These are phyloP conservation scores for Thyatira batis DNA, from an alignment of 2,888 invertebrate genomes.

Conservation along the genomic window DNA sequence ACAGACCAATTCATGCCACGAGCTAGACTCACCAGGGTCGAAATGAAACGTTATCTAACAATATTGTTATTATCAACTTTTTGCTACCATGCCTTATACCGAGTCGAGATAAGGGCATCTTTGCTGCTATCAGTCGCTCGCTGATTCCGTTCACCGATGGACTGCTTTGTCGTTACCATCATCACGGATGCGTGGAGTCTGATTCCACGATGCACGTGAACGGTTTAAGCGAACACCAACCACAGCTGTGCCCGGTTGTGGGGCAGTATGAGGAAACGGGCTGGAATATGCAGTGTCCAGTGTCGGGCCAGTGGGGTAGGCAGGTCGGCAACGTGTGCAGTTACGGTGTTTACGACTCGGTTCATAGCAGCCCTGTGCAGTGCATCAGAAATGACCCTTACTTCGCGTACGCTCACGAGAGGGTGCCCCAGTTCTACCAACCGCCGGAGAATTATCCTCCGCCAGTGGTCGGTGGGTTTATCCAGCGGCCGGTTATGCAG, in stretches of 20 bases:
- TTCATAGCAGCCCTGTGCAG: conserved; percentile 48
- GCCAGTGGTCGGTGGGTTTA: conserved; percentile 28
- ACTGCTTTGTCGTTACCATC: conserved; percentile 50
- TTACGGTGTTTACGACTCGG: conserved; percentile 45
- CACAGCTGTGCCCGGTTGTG: conserved; percentile 54
- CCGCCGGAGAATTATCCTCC: conserved; percentile 39
- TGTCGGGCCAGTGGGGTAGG: conserved; percentile 56
- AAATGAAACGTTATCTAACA: conserved; percentile 58
- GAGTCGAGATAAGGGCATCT: conserved; percentile 71
- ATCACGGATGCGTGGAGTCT: conserved; percentile 31
- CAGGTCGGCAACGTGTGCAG: conserved; percentile 45
- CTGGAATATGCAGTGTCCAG: conserved; percentile 65
- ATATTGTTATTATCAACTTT: conserved; percentile 67
- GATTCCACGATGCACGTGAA: conserved; percentile 60
- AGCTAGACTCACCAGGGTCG: conserved; percentile 37
- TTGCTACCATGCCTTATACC: conserved; percentile 68
- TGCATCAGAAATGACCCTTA: conserved; percentile 50
- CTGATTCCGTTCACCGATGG: conserved; percentile 73
- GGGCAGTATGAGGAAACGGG: conserved; percentile 51
- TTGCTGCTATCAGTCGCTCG: conserved; percentile 73
- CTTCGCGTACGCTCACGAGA: conserved; percentile 34
- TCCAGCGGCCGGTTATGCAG: conserved; percentile 41
- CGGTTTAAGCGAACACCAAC: conserved; percentile 41
- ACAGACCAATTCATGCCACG: conserved; percentile 9
- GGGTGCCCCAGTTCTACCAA: conserved; percentile 42